Evolutionary conservation across 2,113 vertebrate species (phyloP).

Genomic region (Nyctibius bracteatus): DNA sequence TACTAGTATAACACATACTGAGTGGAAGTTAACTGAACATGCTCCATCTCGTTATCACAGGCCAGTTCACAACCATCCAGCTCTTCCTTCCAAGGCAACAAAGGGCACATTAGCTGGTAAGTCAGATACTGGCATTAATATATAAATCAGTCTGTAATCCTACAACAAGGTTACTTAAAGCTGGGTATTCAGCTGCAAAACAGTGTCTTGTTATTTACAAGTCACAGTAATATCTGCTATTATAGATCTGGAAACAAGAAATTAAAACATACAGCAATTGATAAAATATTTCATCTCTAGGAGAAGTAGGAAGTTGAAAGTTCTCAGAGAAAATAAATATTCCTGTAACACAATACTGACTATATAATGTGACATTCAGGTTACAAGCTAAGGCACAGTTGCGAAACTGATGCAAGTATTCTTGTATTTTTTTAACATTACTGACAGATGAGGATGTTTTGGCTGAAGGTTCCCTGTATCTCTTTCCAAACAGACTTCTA

Average conservation of each 20-base stretch:
- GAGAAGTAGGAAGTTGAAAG: background rate
- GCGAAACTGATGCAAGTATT: background rate
- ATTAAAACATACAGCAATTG: background rate
- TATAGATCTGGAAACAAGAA: background rate
- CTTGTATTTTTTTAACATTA: background rate
- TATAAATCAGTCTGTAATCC: background rate
- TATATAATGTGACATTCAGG: background rate
- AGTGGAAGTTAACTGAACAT: background rate
- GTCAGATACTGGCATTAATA: background rate
- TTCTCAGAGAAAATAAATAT: background rate
- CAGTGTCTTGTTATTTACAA: background rate
- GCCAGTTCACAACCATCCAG: background rate
- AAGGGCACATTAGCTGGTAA: background rate
- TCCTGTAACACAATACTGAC: background rate
- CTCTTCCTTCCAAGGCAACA: background rate
- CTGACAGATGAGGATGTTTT: background rate
- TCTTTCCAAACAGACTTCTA: background rate
- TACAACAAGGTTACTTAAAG: background rate
- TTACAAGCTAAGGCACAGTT: background rate
- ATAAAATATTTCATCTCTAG: background rate
- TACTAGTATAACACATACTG: background rate
- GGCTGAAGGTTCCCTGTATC: background rate
- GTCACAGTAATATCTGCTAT: background rate
- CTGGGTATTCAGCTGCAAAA: background rate
- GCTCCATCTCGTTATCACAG: background rate